Evolutionary conservation across 2,888 invertebrate species (phyloP).

Genomic region (Erebia palarica): DNA sequence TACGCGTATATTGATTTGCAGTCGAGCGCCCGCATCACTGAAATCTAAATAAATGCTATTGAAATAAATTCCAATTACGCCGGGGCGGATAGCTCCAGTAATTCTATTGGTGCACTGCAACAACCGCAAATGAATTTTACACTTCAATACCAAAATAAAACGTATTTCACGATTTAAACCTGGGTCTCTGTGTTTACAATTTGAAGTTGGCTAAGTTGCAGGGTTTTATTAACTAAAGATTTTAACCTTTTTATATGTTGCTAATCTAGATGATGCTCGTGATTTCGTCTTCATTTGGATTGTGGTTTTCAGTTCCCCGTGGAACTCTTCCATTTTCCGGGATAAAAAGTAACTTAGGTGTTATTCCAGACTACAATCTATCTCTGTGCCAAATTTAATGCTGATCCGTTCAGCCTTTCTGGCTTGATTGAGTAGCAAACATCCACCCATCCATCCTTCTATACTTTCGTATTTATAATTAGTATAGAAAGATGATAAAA

Average conservation of each 20-base stretch:
- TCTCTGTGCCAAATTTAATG: too few species aligned
- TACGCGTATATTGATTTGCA: constrained; percentile 37
- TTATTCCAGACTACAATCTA: too few species aligned
- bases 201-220: neutral
- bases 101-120: constrained; percentile 35
- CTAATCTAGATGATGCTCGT: too few species aligned
- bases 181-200: constrained; percentile 5
- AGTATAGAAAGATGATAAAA: neutral
- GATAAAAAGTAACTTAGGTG: neutral
- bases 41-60: constrained; percentile 41
- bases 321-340: neutral
- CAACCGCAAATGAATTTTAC: constrained; percentile 35
- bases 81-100: constrained; percentile 34
- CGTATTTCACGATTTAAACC: constrained; percentile 20
- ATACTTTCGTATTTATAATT: too few species aligned
- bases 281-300: too few species aligned
- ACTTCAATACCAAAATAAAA: constrained; percentile 20
- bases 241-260: too few species aligned
- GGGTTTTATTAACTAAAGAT: neutral
- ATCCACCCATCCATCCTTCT: too few species aligned
- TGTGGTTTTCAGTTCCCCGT: too few species aligned
- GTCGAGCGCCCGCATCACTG: constrained; percentile 33
- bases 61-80: constrained; percentile 40
- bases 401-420: too few species aligned
- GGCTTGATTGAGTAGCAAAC: too few species aligned